Evolutionary conservation across 2,113 vertebrate species (phyloP), one percentile per base, ranked within the genome.

Genomic region (Beaufortia kweichowensis): DNA sequence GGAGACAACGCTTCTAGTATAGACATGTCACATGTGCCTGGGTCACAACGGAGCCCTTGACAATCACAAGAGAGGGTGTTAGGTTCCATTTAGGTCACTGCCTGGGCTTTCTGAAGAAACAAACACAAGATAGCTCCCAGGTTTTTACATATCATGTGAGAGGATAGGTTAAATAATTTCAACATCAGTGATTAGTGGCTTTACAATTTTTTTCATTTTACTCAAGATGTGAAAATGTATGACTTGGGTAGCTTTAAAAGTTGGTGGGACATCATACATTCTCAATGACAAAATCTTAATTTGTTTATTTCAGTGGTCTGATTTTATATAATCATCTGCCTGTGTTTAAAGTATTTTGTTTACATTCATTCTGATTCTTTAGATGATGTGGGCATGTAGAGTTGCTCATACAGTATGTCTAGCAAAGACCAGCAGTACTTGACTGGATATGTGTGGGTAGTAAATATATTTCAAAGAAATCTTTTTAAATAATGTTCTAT

Each of bases 391-490:
- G 23, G 39, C 23, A 26, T 8, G 43, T 17, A 17, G 46, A 65
- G 2, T 15, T 65, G 14, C 63, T 41, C n/a, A 8, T 24, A 41
- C 23, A 39, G 33, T 64, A n/a, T n/a, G n/a, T n/a, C n/a, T n/a
- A n/a, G n/a, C 21, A 41, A n/a, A 24, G 33, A 41, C 62, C n/a
- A 43, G 39, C 21, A 39, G 41, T n/a, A 48, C 41, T 67, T 67
- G 23, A 3, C 26, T 31, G 17, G 21, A 68, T 11, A 7, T 1
- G 11, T 21, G 65, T 48, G 43, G 65, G 65, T 4, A 29, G 43
- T 19, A 50, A 67, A n/a, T 21, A 41, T 9, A 50, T 67, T 68
- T 68, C 7, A 29, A 68, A 68, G 19, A 48, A n/a, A 68, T 29
- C 43, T 9, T 28, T 50, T 50, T 2, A 48, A 26, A 29, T 12